A percentile compares a stretch with the other conserved stretches of the same genome.
These are phyloP conservation scores for Epinotia bilunana DNA, from an alignment of 2,888 invertebrate species.

Conservation along the genomic window DNA sequence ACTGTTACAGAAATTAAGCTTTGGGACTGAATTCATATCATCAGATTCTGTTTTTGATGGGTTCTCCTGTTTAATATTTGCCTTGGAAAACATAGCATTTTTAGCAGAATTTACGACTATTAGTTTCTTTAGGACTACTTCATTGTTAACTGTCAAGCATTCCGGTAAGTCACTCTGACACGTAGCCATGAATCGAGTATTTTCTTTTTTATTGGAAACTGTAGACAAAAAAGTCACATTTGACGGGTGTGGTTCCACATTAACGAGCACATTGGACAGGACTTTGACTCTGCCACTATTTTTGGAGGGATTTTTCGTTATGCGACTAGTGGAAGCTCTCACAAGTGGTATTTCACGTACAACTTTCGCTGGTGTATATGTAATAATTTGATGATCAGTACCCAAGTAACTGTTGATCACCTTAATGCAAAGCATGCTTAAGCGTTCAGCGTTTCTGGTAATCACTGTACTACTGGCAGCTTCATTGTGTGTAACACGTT, in stretches of 20 bases:
- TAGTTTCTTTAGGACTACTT: no score
- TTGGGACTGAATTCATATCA: no score
- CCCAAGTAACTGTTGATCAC: not conserved
- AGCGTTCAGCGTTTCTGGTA: no score
- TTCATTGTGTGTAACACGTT: no score
- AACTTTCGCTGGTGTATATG: not conserved
- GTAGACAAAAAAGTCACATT: not conserved
- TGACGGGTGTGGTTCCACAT: not conserved
- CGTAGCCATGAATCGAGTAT: not conserved
- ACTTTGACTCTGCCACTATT: not conserved
- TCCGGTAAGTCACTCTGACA: not conserved
- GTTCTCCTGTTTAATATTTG: no score
- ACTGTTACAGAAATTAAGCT: no score
- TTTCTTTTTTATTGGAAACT: not conserved
- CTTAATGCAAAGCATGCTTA: no score
- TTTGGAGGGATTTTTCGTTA: not conserved
- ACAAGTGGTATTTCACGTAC: not conserved
- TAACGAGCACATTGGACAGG: not conserved
- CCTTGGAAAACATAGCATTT: no score
- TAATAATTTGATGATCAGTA: not conserved
- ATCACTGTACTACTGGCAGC: no score
- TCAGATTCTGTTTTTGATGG: no score
- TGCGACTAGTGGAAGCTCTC: conserved; percentile 2
- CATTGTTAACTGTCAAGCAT: not conserved
- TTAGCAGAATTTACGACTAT: no score